Evolutionary conservation across 2,888 invertebrate species (phyloP).

Genomic region (Oxytorus armatus): DNA sequence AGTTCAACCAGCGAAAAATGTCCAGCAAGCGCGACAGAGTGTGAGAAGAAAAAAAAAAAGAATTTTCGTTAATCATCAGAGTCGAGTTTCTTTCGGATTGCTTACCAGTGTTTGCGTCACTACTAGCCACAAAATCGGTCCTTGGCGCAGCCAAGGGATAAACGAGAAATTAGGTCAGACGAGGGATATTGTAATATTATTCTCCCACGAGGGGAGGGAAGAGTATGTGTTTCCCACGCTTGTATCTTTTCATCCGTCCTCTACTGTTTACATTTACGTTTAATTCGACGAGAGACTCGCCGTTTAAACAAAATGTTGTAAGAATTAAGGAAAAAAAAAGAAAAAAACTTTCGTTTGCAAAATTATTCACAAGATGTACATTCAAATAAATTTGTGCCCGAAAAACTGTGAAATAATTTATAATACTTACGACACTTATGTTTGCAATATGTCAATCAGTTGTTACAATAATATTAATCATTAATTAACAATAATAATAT

Average conservation of each 20-base stretch:
- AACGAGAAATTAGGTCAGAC: slow-evolving; percentile 13
- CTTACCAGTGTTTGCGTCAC: slow-evolving; percentile 2
- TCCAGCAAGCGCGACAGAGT: neutral
- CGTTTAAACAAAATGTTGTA: too few species aligned
- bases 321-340: too few species aligned
- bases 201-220: neutral
- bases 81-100: slow-evolving; percentile 11
- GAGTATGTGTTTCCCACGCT: neutral
- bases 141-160: neutral
- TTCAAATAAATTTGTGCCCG: too few species aligned
- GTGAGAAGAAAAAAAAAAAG: neutral
- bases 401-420: too few species aligned
- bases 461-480: too few species aligned
- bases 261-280: neutral
- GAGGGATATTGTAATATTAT: neutral
- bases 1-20: slow-evolving; percentile 16
- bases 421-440: too few species aligned
- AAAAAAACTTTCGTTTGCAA: too few species aligned
- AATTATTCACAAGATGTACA: too few species aligned
- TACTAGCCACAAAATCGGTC: neutral
- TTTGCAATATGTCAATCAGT: too few species aligned
- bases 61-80: slow-evolving; percentile 4
- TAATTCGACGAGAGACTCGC: neutral
- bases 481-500: too few species aligned
- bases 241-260: neutral